Evolutionary conservation across 1,140 invertebrate species (phyloP).

Genomic region (Drosophila pachea): DNA sequence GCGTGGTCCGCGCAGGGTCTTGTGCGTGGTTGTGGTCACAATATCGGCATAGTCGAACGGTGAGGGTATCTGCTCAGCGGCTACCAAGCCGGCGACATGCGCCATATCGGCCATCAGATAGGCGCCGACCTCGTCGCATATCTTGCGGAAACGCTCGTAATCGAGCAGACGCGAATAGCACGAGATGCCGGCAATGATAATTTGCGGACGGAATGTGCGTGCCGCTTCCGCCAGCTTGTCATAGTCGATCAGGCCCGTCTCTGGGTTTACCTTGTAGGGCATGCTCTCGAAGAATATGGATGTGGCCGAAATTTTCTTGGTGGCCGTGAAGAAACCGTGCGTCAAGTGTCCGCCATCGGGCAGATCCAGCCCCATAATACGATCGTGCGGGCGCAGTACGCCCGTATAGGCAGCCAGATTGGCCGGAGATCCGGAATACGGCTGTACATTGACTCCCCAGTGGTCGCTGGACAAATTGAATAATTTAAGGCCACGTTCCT

Average conservation of each 20-base stretch:
- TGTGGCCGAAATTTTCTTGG: conserved; percentile 97
- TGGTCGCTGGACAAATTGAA: conserved; percentile 90
- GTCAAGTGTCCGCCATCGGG: conserved; percentile 98
- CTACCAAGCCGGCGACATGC: conserved; percentile 94
- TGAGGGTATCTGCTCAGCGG: conserved; percentile 90
- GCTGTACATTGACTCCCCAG: conserved; percentile 99
- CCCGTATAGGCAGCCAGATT: conserved; percentile 98
- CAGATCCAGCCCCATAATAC: conserved; percentile 98
- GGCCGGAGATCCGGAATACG: conserved; percentile 97
- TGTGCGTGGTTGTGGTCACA: conserved; percentile 97
- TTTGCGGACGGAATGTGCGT: conserved; percentile 91
- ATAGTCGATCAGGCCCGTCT: conserved; percentile 96
- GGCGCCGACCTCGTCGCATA: conserved; percentile 91
- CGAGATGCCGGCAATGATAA: conserved; percentile 97
- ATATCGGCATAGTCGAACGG: conserved; percentile 97
- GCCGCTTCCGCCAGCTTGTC: conserved; percentile 91
- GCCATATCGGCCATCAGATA: conserved; percentile 98
- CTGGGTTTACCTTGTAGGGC: conserved; percentile 95
- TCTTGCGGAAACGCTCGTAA: conserved; percentile 92
- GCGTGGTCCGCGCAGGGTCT: conserved; percentile 94
- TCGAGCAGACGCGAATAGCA: conserved; percentile 93
- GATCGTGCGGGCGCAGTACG: conserved; percentile 92
- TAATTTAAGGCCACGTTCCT: conserved; percentile 91
- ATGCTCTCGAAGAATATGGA: conserved; percentile 99
- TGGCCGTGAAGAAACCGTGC: conserved; percentile 94